phyloP scores from a whole-genome alignment of 2,113 vertebrate genomes.

The Passer domesticus region DNA sequence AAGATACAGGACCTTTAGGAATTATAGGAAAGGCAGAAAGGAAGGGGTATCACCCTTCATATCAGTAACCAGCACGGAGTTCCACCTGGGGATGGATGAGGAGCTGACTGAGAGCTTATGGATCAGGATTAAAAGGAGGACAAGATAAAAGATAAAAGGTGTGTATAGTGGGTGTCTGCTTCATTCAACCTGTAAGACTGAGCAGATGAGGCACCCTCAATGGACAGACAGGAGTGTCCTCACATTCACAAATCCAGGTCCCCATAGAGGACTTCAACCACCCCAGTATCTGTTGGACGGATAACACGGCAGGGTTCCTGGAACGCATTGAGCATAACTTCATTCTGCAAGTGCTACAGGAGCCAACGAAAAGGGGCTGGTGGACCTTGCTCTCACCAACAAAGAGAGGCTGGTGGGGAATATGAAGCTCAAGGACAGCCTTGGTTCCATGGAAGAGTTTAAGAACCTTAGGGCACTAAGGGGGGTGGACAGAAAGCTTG shows the following conservation, averaged over 20 bases:
- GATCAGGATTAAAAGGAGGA: neutral
- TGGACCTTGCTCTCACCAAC: neutral
- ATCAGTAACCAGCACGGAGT: neutral
- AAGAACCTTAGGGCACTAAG: neutral
- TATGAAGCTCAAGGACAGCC: neutral
- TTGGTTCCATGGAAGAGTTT: neutral
- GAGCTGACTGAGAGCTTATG: neutral
- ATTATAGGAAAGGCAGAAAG: neutral
- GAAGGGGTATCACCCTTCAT: neutral
- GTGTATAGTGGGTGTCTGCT: neutral
- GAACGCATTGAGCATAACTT: rapidly evolving
- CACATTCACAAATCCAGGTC: neutral
- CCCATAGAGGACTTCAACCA: neutral
- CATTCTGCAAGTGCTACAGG: neutral
- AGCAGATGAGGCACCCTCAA: neutral
- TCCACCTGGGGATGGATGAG: neutral
- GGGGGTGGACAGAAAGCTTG: neutral
- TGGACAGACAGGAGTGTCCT: neutral
- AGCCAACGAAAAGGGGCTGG: neutral
- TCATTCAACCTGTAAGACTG: neutral
- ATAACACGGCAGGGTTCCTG: neutral
- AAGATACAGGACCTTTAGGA: neutral
- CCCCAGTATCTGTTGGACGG: neutral
- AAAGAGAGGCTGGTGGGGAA: neutral
- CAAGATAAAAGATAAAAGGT: neutral